Evolutionary conservation across 2,888 invertebrate genomes (phyloP).

Genomic region (Steinernema carpocapsae): DNA sequence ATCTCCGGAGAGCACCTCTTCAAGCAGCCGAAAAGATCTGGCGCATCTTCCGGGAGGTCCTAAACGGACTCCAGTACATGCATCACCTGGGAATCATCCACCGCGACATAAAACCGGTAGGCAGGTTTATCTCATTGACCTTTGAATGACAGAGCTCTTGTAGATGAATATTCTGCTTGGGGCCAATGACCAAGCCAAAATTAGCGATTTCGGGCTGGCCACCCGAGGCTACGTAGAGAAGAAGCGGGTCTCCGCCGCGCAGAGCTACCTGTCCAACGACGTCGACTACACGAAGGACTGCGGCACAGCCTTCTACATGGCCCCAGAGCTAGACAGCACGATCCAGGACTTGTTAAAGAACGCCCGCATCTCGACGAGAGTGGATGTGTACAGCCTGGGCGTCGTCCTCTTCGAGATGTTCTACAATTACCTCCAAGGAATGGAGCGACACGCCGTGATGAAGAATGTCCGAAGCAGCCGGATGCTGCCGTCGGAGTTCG

Average conservation of each 20-base stretch:
- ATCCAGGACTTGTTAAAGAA: not conserved
- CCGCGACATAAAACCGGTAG: slow-evolving; percentile 64
- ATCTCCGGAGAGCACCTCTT: slow-evolving; percentile 77
- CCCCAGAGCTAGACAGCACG: slow-evolving; percentile 81
- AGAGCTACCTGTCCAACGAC: not conserved
- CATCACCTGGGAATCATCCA: slow-evolving; percentile 63
- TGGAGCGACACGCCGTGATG: slow-evolving; percentile 85
- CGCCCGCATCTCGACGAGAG: too few species aligned
- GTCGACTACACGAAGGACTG: slow-evolving; percentile 74
- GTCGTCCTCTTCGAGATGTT: slow-evolving; percentile 79
- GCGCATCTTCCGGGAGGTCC: slow-evolving; percentile 91
- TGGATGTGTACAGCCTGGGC: slow-evolving; percentile 76
- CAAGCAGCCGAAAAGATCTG: slow-evolving; percentile 78
- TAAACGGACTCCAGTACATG: slow-evolving; percentile 74
- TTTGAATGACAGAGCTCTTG: not conserved
- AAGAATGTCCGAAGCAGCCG: slow-evolving; percentile 51
- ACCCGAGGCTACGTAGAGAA: slow-evolving; percentile 47
- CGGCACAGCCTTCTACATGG: slow-evolving; percentile 92
- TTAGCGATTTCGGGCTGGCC: slow-evolving; percentile 95
- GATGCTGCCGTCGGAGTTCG: slow-evolving; percentile 43
- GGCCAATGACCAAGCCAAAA: slow-evolving; percentile 88
- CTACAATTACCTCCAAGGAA: slow-evolving; percentile 80
- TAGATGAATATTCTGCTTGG: slow-evolving; percentile 90
- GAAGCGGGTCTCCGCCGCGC: slow-evolving; percentile 3
- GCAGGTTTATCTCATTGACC: slow-evolving; percentile 36